Evolutionary conservation across 2,797 vertebrate genomes (phyloP).

Genomic region (Decapterus maruadsi): DNA sequence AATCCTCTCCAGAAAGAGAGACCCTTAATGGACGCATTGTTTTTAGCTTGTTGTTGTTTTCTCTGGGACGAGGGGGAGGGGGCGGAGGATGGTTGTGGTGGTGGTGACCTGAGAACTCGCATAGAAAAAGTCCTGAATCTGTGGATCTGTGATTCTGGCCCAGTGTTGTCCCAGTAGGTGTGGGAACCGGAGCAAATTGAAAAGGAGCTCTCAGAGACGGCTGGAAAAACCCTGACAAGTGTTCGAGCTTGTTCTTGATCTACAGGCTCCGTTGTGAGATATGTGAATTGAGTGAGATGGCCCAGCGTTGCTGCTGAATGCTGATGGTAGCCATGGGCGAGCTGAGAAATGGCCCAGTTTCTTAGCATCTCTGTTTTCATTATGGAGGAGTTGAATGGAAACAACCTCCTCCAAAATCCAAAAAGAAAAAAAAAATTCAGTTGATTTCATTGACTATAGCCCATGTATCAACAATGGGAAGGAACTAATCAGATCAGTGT

Average conservation of each 20-base stretch:
- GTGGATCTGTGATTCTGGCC: constrained; percentile 65
- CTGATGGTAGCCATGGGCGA: constrained; percentile 65
- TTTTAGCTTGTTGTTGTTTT: constrained; percentile 77
- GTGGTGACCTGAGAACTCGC: constrained; percentile 64
- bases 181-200: constrained; percentile 77
- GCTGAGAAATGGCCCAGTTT: constrained; percentile 38
- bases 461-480: constrained; percentile 17
- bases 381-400: constrained; percentile 13
- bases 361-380: not conserved
- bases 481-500: not conserved
- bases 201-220: constrained; percentile 65
- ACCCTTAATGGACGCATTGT: constrained; percentile 76
- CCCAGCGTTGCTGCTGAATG: constrained; percentile 64
- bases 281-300: constrained; percentile 61
- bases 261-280: constrained; percentile 67
- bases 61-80: constrained; percentile 54
- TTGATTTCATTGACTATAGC: not conserved
- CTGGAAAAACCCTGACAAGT: constrained; percentile 71
- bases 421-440: not conserved
- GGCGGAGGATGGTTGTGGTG: constrained; percentile 39
- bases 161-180: constrained; percentile 67
- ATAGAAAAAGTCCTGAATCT: constrained; percentile 65
- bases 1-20: constrained; percentile 66
- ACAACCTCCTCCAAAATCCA: not conserved
- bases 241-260: constrained; percentile 66